Conservation (phyloP, 2,888 invertebrate species). For the Meiosimyza decipiens region DNA sequence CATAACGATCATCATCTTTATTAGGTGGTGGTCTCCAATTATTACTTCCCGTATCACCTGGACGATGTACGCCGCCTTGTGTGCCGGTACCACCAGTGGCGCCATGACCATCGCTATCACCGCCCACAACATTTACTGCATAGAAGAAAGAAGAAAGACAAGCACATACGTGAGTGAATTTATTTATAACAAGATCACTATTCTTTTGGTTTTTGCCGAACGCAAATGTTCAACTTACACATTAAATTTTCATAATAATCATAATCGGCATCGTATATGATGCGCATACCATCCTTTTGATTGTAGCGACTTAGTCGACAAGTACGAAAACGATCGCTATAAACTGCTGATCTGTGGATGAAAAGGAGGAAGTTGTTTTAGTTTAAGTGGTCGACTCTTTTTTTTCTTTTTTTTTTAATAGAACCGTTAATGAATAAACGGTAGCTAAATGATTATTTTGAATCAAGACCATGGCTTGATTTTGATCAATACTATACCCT, state of each 20-base stretch:
- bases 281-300: conserved; percentile 87
- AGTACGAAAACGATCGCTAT: conserved; percentile 86
- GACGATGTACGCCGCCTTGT: conserved; percentile 51
- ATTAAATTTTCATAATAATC: conserved; percentile 94
- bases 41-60: conserved; percentile 56
- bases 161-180: background rate
- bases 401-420: too few species aligned
- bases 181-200: background rate
- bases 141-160: conserved; percentile 12
- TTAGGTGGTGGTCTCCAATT: conserved; percentile 65
- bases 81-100: conserved; percentile 48
- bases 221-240: conserved; percentile 74
- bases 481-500: too few species aligned
- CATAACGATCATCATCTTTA: conserved; percentile 70
- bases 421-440: too few species aligned
- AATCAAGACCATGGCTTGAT: too few species aligned
- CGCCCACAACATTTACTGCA: conserved; percentile 67
- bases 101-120: conserved; percentile 55
- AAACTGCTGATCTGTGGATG: conserved; percentile 79
- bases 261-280: conserved; percentile 90
- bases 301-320: conserved; percentile 88
- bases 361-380: background rate
- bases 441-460: too few species aligned
- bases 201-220: background rate
- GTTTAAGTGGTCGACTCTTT: too few species aligned